phyloP scores from a whole-genome alignment of 1,140 invertebrate species.

The Lysiphlebus fabarum region DNA sequence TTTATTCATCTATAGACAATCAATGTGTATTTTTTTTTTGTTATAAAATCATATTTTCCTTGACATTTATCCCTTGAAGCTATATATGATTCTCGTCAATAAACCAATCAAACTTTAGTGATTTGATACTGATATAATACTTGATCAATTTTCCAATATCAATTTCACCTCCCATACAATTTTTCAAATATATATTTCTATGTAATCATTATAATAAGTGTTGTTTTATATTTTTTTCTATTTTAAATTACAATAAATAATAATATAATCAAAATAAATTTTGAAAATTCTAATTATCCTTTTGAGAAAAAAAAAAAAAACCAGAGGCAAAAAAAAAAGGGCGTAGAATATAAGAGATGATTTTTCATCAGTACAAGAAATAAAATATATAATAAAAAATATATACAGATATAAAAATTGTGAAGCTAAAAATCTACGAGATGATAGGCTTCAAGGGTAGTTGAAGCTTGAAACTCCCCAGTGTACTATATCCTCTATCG shows the following conservation, averaged over 20 bases:
- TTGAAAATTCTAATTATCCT: too few relatives aligned
- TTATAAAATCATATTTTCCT: conserved; percentile 53
- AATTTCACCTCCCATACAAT: conserved; percentile 2
- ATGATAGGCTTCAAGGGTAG: conserved; percentile 27
- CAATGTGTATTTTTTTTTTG: not conserved
- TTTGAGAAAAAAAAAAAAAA: too few relatives aligned
- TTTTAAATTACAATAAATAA: too few relatives aligned
- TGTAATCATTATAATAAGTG: too few relatives aligned
- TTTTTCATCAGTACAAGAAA: too few relatives aligned
- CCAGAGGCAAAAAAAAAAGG: too few relatives aligned
- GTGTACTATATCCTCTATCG: conserved; percentile 30
- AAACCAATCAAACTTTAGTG: conserved; percentile 52
- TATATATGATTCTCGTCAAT: conserved; percentile 50
- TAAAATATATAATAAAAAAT: too few relatives aligned
- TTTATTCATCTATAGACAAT: conserved; percentile 33
- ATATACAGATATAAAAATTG: conserved; percentile 1
- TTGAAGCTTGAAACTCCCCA: conserved; percentile 32
- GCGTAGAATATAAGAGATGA: too few relatives aligned
- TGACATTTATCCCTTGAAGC: conserved; percentile 53
- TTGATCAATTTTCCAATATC: conserved; percentile 30
- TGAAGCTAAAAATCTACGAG: conserved; percentile 17
- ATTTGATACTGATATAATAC: conserved; percentile 50
- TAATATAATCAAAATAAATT: too few relatives aligned
- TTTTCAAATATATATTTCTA: not conserved
- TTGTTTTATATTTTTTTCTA: too few relatives aligned